A percentile compares a stretch with the other conserved stretches of the same genome.
Conservation (phyloP, 2,888 invertebrate species). For the Trachelus tabidus region DNA sequence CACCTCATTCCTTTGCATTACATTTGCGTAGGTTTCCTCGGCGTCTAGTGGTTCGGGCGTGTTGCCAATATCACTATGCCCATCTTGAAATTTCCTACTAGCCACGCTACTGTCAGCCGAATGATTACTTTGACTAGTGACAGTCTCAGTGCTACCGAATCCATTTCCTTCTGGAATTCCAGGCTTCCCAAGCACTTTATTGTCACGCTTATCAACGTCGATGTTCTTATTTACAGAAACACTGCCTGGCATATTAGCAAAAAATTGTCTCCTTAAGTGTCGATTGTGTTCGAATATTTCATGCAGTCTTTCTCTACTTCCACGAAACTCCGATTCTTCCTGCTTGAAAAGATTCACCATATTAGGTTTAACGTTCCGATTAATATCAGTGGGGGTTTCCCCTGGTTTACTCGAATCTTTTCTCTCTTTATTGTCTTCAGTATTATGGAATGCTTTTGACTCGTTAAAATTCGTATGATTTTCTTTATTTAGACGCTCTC, state of each 20-base stretch:
- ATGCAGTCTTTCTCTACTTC: slow-evolving; percentile 57
- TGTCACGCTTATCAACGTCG: neutral
- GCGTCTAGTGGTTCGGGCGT: neutral
- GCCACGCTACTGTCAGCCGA: slow-evolving; percentile 50
- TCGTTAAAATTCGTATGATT: neutral
- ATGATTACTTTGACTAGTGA: slow-evolving; percentile 61
- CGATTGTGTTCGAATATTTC: slow-evolving; percentile 62
- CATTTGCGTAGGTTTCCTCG: neutral
- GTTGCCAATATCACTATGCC: neutral
- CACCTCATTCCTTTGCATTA: neutral
- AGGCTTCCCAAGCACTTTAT: slow-evolving; percentile 2
- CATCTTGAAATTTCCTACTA: neutral
- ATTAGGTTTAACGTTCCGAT: neutral
- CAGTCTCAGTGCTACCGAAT: slow-evolving; percentile 61
- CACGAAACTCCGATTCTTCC: slow-evolving; percentile 33
- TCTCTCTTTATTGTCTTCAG: neutral
- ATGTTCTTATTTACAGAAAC: slow-evolving; percentile 10
- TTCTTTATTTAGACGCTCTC: neutral
- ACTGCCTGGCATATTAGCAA: slow-evolving; percentile 39
- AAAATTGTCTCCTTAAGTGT: slow-evolving; percentile 55
- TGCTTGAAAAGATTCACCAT: neutral
- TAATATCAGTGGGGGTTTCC: neutral
- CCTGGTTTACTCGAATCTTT: neutral
- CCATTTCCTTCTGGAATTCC: slow-evolving; percentile 33
- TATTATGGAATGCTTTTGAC: neutral